phyloP scores from a whole-genome alignment of 2,888 invertebrate species.

The Harpalus rufipes region DNA sequence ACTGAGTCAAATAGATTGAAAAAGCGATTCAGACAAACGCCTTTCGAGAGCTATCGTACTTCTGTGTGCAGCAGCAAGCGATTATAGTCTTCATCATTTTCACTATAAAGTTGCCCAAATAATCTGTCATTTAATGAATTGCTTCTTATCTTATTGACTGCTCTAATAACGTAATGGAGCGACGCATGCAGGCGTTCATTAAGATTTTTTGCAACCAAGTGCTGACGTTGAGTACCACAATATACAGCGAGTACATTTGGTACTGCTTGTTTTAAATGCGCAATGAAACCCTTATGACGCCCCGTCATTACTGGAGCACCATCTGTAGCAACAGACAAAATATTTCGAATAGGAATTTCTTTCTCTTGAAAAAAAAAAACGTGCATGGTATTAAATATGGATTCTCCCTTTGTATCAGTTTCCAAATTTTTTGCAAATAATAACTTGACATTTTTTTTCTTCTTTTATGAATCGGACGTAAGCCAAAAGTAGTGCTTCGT shows the following conservation, averaged over 20 bases:
- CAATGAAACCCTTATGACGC: slow-evolving; percentile 70
- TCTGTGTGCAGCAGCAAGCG: slow-evolving; percentile 58
- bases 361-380: slow-evolving; percentile 49
- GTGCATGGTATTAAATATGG: slow-evolving; percentile 68
- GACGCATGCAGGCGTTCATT: slow-evolving; percentile 67
- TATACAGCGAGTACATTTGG: slow-evolving; percentile 69
- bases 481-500: slow-evolving; percentile 69
- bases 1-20: slow-evolving; percentile 71
- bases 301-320: slow-evolving; percentile 62
- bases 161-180: slow-evolving; percentile 65
- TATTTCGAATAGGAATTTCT: slow-evolving; percentile 64
- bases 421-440: slow-evolving; percentile 68
- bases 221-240: slow-evolving; percentile 70
- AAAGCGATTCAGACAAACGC: slow-evolving; percentile 69
- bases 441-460: slow-evolving; percentile 68
- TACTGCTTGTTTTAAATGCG: slow-evolving; percentile 70
- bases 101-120: slow-evolving; percentile 53
- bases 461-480: slow-evolving; percentile 70
- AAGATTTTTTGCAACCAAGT: slow-evolving; percentile 69
- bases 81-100: slow-evolving; percentile 55
- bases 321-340: slow-evolving; percentile 67
- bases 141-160: slow-evolving; percentile 51
- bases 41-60: slow-evolving; percentile 66
- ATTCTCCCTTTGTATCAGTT: slow-evolving; percentile 68
- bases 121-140: slow-evolving; percentile 54